Percentiles rank a stretch among this genome's conserved stretches.
These are phyloP conservation scores for Sminthopsis crassicaudata DNA, from an alignment of 2,113 vertebrate genomes.

Conservation along the genomic window DNA sequence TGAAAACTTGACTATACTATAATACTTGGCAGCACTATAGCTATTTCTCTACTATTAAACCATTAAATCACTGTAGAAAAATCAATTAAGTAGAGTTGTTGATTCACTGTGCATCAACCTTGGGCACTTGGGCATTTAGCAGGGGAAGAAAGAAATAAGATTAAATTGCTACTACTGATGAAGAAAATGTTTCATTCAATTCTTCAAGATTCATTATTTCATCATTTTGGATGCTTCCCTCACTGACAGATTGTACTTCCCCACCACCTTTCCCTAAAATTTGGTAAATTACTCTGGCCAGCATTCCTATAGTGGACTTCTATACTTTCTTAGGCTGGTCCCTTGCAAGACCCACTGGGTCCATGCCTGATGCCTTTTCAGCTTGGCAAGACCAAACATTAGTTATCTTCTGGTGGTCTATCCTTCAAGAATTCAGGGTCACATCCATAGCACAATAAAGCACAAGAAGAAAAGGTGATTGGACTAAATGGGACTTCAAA, in stretches of 20 bases:
- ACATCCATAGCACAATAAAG: background rate
- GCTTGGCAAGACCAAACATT: background rate
- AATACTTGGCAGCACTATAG: background rate
- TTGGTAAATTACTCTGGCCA: background rate
- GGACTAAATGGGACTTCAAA: background rate
- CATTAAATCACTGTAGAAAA: background rate
- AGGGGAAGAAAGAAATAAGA: background rate
- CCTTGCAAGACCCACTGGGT: background rate
- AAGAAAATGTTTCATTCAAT: background rate
- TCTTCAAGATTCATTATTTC: background rate
- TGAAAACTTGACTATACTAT: background rate
- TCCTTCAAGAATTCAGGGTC: background rate
- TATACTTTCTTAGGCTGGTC: background rate
- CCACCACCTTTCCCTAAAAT: background rate
- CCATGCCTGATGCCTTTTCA: background rate
- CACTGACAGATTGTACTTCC: background rate
- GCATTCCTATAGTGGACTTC: background rate
- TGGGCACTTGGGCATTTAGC: background rate
- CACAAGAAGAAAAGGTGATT: slow-evolving; percentile 17
- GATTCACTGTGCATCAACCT: background rate
- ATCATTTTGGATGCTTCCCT: background rate
- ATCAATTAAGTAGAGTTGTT: background rate
- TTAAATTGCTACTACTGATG: background rate
- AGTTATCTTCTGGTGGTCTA: background rate
- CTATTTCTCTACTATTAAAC: background rate